Evolutionary conservation across 2,888 invertebrate genomes (phyloP), one percentile per base, ranked within the genome.

Genomic region (Oligia fasciuncula): DNA sequence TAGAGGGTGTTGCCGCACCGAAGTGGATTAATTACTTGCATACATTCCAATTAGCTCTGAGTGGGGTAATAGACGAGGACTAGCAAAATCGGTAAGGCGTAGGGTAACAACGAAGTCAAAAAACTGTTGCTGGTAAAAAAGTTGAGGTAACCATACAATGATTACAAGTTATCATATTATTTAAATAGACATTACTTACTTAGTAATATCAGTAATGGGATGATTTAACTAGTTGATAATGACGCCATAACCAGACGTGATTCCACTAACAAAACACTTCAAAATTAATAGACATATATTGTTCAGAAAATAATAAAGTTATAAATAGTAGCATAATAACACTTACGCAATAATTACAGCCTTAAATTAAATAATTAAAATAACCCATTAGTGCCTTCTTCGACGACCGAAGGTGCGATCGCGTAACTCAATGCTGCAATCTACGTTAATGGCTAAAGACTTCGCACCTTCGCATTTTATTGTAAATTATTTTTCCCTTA

Each of bases 1-100:
- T 84, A 81, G 84, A 90, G 90, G 91, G 91, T 90, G 89, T 87
- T 81, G 85, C 88, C 84, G 79, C 80, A 74, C 86, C 80, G 83
- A 85, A 82, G 83, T 80, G 86, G 89, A 91, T 91, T 91, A 90
- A 92, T 92, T 90, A 87, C 85, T 81, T 73, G 74, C 84, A 88
- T 83, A 83, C 80, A 82, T 85, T 79, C 74, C 83, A 81, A 90
- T 85, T 83, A 84, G 85, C 83, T 85, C 76, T 85, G 76, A 73
- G 76, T 77, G 43, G 65, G 73, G 73, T 81, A 73, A 79, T 83
- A 79, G 71, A 80, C 81, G 79, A 29, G 43, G 51, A 79, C 77
- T 65, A 76, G 57, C 54, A 35, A 69, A 77, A 35, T 71, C 60
- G 23, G 57, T 57, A 57, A 54, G 23, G 11, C 43, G 23, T 35